These are phyloP conservation scores for Gymnoscopelus microlampas DNA, from an alignment of 2,797 vertebrate genomes.

Conservation along the genomic window DNA sequence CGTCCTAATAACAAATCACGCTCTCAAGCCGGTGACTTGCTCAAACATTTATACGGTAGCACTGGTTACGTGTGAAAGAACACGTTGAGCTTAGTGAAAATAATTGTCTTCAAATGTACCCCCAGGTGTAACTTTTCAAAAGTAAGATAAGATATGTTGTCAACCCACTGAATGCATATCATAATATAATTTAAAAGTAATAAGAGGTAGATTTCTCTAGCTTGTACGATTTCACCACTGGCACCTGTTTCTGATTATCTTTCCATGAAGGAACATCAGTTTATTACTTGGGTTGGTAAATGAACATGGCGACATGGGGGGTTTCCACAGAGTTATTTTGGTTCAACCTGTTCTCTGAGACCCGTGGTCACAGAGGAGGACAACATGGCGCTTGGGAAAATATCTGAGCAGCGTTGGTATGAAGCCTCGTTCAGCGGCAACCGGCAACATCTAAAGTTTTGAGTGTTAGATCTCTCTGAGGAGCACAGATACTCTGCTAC, in stretches of 20 bases:
- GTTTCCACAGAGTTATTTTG: conserved; percentile 64
- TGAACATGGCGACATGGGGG: conserved; percentile 47
- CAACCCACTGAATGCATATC: background rate
- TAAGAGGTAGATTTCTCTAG: no score
- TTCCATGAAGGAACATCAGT: conserved; percentile 8
- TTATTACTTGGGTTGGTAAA: conserved; percentile 26
- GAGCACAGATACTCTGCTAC: conserved; percentile 12
- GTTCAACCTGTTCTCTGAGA: conserved; percentile 70
- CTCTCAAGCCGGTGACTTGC: no score
- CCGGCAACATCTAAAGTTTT: conserved; percentile 33
- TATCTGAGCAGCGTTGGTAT: conserved; percentile 55
- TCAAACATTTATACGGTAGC: no score
- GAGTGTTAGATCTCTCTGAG: conserved; percentile 22
- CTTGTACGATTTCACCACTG: no score
- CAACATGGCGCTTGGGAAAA: conserved; percentile 51
- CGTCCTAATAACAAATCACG: no score
- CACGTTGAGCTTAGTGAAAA: no score
- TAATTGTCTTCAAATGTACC: no score
- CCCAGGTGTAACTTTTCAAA: no score
- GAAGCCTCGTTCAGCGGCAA: conserved; percentile 35
- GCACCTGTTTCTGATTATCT: background rate
- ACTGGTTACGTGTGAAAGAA: no score
- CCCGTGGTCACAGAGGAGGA: conserved; percentile 46
- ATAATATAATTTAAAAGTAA: background rate
- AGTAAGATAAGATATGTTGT: background rate